A percentile compares a stretch with the other conserved stretches of the same genome.
These are phyloP conservation scores for Lucifuga dentata DNA, from an alignment of 2,113 vertebrate species.

Conservation along the genomic window DNA sequence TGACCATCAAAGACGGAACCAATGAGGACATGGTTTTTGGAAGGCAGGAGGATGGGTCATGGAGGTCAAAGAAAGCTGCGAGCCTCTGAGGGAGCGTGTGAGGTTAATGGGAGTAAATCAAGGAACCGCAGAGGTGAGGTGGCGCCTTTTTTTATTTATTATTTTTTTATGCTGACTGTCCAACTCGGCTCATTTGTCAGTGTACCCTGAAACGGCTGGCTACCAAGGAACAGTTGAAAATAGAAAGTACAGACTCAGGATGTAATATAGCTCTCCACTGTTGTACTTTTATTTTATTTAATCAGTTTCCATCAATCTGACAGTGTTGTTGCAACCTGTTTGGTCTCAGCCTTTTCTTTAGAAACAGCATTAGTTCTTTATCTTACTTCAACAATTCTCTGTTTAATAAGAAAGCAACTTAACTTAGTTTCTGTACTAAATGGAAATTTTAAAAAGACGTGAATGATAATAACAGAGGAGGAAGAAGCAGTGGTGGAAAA, in stretches of 20 bases:
- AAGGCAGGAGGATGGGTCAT: conserved; percentile 34
- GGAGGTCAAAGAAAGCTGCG: conserved; percentile 46
- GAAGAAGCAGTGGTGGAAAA: conserved; percentile 2
- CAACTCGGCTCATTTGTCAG: conserved; percentile 60
- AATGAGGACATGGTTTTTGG: conserved; percentile 57
- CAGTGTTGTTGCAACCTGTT: neutral
- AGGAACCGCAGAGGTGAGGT: conserved; percentile 37
- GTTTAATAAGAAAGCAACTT: neutral
- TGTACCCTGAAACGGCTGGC: conserved; percentile 28
- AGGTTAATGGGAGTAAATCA: conserved; percentile 63
- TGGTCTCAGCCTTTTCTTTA: neutral
- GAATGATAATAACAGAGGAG: neutral
- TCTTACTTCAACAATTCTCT: neutral
- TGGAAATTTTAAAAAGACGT: neutral
- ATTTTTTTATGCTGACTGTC: conserved; percentile 39
- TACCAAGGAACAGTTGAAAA: conserved; percentile 23
- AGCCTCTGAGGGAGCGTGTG: conserved; percentile 24
- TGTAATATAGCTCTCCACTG: conserved; percentile 9
- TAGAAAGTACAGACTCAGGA: conserved; percentile 27
- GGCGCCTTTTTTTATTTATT: conserved; percentile 26
- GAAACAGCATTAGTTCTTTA: neutral
- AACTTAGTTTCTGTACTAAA: neutral
- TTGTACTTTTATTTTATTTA: neutral
- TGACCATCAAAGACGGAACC: conserved; percentile 15
- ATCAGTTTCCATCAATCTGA: neutral